Evolutionary conservation across 2,888 invertebrate genomes (phyloP).

Genomic region (Leistus spinibarbis): DNA sequence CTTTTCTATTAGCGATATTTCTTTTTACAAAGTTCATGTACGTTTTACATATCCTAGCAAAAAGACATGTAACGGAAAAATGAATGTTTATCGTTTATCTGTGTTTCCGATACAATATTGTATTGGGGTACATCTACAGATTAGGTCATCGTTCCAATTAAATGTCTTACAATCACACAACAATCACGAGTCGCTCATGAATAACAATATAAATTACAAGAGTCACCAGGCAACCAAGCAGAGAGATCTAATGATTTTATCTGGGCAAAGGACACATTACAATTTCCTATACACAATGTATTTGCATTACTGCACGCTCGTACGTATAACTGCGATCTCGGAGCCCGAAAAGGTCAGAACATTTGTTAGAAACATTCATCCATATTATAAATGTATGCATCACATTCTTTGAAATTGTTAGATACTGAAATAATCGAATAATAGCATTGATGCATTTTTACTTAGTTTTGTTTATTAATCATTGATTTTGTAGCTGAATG

Average conservation of each 20-base stretch:
- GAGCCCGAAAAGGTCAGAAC: too few species aligned
- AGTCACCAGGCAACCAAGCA: not conserved
- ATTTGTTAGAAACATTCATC: too few species aligned
- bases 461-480: too few species aligned
- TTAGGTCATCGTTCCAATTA: constrained; percentile 31
- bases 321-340: too few species aligned
- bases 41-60: constrained; percentile 11
- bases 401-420: too few species aligned
- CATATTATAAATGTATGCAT: too few species aligned
- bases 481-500: not conserved
- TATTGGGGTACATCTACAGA: constrained; percentile 30
- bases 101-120: constrained; percentile 40
- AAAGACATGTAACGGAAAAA: constrained; percentile 34
- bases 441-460: too few species aligned
- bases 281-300: constrained; percentile 30
- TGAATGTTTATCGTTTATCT: constrained; percentile 34
- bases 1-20: constrained; percentile 47
- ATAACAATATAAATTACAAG: constrained; percentile 38
- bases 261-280: constrained; percentile 26
- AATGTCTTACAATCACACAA: not conserved
- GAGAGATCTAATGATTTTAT: constrained; percentile 36
- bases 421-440: too few species aligned
- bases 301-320: constrained; percentile 27
- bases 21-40: constrained; percentile 36
- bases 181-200: constrained; percentile 12